phyloP scores from a whole-genome alignment of 2,888 invertebrate species.

The Glaucopsyche alexis region DNA sequence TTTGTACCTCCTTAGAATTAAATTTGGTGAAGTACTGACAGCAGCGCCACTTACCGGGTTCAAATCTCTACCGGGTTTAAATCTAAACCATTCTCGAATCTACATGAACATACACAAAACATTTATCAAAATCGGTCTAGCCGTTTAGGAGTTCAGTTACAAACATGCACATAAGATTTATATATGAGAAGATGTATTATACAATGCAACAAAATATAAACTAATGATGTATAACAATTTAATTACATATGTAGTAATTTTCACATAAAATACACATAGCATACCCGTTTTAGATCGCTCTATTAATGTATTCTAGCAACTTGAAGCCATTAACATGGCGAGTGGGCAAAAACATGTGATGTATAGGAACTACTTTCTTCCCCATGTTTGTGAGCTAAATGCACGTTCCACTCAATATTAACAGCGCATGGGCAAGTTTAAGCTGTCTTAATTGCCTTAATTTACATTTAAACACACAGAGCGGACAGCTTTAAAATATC shows the following conservation, averaged over 20 bases:
- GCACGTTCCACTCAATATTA: neutral
- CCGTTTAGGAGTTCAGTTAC: too few species aligned
- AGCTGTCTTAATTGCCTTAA: constrained; percentile 4
- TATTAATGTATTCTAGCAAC: constrained; percentile 18
- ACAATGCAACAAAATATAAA: neutral
- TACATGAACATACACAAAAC: too few species aligned
- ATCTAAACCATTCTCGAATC: too few species aligned
- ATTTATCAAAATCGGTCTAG: too few species aligned
- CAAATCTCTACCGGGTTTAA: too few species aligned
- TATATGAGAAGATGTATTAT: too few species aligned
- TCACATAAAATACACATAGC: neutral
- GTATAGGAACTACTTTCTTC: constrained; percentile 13
- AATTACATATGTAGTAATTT: neutral
- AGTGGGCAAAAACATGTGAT: constrained; percentile 3
- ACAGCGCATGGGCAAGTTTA: constrained; percentile 2
- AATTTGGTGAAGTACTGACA: too few species aligned
- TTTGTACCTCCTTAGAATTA: too few species aligned
- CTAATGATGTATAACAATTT: constrained; percentile 4
- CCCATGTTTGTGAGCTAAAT: constrained; percentile 4
- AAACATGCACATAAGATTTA: too few species aligned
- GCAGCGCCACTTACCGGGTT: too few species aligned
- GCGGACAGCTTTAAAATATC: constrained; percentile 9
- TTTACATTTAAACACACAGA: constrained; percentile 7
- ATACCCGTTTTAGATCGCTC: constrained; percentile 9
- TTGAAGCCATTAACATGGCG: constrained; percentile 9